Evolutionary conservation across 30 jellyfish, hydroid and myxozoan genomes (phyloP), one percentile per base, ranked within the genome.

Genomic region (Pelagia noctiluca): DNA sequence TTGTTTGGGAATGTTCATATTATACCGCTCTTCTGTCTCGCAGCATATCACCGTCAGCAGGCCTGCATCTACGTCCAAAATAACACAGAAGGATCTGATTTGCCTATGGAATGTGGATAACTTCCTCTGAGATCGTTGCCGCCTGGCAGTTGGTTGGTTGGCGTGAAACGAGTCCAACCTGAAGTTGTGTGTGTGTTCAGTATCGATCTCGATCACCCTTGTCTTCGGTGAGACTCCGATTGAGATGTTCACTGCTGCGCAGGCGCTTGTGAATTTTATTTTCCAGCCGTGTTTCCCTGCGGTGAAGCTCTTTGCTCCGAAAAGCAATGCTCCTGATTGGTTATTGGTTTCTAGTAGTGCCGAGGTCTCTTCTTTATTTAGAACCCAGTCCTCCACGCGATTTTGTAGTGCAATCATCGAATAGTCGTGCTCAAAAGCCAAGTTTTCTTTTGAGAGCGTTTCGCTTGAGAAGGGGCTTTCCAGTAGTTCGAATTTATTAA

Each of bases 151-250:
- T 1, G 85, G 73, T 13, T 16, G 26, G 16, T 57, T 63, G 47
- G 21, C 33, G 30, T 21, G 22, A 13, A n/a, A 32, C 5, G 82
- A 24, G 42, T 69, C 74, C 72, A 82, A 76, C 21, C 82, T 71
- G 47, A 82, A 82, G 10, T 18, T 64, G 86, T 86, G 75, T 33
- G 86, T 82, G 46, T 82, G 82, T 48, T 29, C 49, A 52, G 76
- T 69, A 36, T 82, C 85, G 1, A 82, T 71, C 35, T 82, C 92
- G 64, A 82, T 46, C 22, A 82, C 46, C n/a, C 92, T 61, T 0
- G 92, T 82, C 85, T 82, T 82, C 49, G 35, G 86, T n/a, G 92
- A 82, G 63, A 82, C 92, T 0, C 92, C 92, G 26, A 82, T 71
- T 2, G 92, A 50, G 24, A 82, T 82, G 35, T 52, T 48, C 19